phyloP scores from a whole-genome alignment of 2,888 invertebrate species.

The Melanostoma scalare region DNA sequence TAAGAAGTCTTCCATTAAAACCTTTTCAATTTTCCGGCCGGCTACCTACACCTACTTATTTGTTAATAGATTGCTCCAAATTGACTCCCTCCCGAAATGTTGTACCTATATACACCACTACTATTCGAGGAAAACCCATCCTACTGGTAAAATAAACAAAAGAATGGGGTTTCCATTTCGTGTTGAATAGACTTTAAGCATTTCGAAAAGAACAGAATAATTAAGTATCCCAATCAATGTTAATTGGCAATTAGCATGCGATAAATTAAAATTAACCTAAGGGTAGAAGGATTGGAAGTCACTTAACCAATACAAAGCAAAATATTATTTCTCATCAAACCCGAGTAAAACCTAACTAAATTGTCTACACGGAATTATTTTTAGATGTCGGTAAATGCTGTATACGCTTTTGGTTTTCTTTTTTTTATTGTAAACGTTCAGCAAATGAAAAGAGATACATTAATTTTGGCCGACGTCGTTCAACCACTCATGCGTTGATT shows the following conservation, averaged over 20 bases:
- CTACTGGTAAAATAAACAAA: neutral
- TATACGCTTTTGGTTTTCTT: too few species aligned
- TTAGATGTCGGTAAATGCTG: too few species aligned
- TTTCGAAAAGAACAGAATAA: constrained; percentile 37
- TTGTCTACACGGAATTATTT: too few species aligned
- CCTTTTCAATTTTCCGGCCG: constrained; percentile 52
- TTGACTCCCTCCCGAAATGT: constrained; percentile 10
- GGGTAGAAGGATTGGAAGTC: constrained; percentile 37
- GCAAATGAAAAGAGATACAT: too few species aligned
- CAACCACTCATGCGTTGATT: too few species aligned
- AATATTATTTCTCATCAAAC: constrained; percentile 51
- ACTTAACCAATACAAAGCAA: constrained; percentile 49
- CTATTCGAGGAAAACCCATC: neutral
- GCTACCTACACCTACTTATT: constrained; percentile 27
- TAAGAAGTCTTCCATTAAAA: constrained; percentile 31
- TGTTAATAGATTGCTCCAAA: constrained; percentile 47
- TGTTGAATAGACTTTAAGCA: constrained; percentile 14
- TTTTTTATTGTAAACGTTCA: too few species aligned
- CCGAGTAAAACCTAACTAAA: too few species aligned
- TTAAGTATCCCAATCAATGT: constrained; percentile 66
- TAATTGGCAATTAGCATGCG: constrained; percentile 68
- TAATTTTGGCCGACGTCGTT: too few species aligned
- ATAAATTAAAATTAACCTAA: constrained; percentile 69
- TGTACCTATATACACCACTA: neutral
- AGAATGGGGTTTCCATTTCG: neutral